Conservation (phyloP, 2,888 invertebrate species). For the Uloborus plumipes region DNA sequence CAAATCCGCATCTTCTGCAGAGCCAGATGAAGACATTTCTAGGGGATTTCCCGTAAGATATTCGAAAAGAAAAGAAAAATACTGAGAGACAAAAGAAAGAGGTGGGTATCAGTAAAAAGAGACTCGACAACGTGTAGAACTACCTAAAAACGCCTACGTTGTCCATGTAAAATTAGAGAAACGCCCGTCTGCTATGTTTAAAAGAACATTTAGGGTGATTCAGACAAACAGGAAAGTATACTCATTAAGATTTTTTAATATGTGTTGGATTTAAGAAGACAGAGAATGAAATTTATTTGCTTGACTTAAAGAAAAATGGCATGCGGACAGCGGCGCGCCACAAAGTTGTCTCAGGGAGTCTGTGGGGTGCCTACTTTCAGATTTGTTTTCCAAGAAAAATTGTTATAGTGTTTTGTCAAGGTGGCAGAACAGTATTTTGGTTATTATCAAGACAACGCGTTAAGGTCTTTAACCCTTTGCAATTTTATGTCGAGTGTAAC, state of each 20-base stretch:
- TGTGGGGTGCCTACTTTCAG: too few species aligned
- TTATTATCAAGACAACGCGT: too few species aligned
- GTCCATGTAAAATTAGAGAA: conserved; percentile 42
- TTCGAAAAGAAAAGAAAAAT: conserved; percentile 12
- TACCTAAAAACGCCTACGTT: conserved; percentile 55
- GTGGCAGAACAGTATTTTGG: too few species aligned
- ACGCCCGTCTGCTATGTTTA: conserved; percentile 52
- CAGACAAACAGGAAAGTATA: conserved; percentile 20
- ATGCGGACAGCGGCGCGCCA: too few species aligned
- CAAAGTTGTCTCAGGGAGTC: too few species aligned
- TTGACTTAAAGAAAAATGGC: too few species aligned
- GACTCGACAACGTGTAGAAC: conserved; percentile 14
- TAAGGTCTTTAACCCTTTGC: too few species aligned
- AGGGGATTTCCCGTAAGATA: conserved; percentile 32
- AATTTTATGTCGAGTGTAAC: too few species aligned
- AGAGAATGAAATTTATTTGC: background rate
- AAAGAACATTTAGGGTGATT: conserved; percentile 15
- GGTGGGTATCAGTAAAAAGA: conserved; percentile 43
- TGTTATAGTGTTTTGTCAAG: too few species aligned
- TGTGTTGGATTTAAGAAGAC: background rate
- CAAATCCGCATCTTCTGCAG: background rate
- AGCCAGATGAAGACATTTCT: conserved; percentile 14
- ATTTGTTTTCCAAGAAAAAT: too few species aligned
- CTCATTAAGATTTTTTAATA: conserved; percentile 16
- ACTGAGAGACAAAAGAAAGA: conserved; percentile 49